phyloP scores from a whole-genome alignment of 2,888 invertebrate species.

The Coelopa pilipes region DNA sequence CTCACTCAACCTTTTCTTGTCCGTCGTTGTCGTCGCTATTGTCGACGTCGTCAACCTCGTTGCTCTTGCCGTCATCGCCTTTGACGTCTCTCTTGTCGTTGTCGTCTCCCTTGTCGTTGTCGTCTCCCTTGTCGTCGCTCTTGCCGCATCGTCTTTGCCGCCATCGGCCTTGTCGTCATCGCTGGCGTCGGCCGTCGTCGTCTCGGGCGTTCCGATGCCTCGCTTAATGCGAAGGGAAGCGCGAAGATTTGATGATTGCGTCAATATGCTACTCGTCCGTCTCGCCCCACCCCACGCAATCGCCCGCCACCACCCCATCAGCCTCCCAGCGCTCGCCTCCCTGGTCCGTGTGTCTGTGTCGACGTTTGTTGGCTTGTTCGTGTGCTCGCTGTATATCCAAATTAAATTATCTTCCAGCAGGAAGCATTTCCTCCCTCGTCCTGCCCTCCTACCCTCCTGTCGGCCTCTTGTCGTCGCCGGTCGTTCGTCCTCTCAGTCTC shows the following conservation, averaged over 20 bases:
- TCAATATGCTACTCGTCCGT: conserved; percentile 61
- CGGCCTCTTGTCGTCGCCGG: background rate
- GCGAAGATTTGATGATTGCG: conserved; percentile 67
- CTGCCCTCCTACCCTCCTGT: background rate
- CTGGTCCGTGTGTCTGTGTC: conserved; percentile 13
- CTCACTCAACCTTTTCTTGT: too few species aligned
- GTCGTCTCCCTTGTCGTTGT: background rate
- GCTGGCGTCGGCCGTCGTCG: conserved; percentile 2
- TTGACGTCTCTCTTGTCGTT: conserved; percentile 37
- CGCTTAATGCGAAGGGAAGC: conserved; percentile 54
- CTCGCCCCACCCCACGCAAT: background rate
- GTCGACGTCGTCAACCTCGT: conserved; percentile 40
- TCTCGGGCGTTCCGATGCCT: conserved; percentile 36
- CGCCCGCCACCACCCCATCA: too few species aligned
- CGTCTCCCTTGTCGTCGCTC: conserved; percentile 43
- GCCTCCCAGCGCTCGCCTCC: background rate
- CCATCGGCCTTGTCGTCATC: background rate
- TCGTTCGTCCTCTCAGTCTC: too few species aligned
- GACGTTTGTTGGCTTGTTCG: conserved; percentile 26
- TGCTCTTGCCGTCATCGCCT: conserved; percentile 35
- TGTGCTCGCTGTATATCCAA: conserved; percentile 56
- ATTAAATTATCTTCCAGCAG: conserved; percentile 66
- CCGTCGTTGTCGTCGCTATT: too few species aligned
- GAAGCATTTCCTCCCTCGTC: conserved; percentile 57
- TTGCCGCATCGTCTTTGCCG: conserved; percentile 12